A percentile compares a stretch with the other conserved stretches of the same genome.
Evolutionary conservation across 92 coral and sea anemone species (phyloP).

Genomic region (Parazoanthus darwini): DNA sequence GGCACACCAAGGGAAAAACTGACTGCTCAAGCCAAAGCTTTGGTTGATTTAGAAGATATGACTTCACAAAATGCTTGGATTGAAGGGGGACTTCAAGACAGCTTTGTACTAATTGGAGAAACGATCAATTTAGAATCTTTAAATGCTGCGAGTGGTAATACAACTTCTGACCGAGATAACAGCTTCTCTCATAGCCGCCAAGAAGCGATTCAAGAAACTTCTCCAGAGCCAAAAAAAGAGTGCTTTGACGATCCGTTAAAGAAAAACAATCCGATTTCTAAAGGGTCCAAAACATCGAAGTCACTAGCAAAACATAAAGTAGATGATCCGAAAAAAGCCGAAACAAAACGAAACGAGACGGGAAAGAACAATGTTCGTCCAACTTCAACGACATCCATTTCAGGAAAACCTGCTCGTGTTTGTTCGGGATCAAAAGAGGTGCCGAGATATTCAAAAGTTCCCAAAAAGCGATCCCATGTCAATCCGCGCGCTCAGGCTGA

Average conservation of each 20-base stretch:
- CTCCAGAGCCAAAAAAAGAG: background rate
- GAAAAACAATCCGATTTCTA: background rate
- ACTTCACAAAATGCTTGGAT: constrained; percentile 38
- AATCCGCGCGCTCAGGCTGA: constrained; percentile 22
- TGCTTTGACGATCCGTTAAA: background rate
- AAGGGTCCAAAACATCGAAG: background rate
- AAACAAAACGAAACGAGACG: background rate
- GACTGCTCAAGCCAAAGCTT: constrained; percentile 46
- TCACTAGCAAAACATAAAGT: background rate
- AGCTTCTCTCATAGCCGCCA: background rate
- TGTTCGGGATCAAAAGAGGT: background rate
- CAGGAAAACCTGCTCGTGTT: background rate
- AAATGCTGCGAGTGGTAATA: background rate
- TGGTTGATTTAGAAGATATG: constrained; percentile 52
- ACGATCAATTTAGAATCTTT: constrained; percentile 46
- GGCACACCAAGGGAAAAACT: constrained; percentile 53
- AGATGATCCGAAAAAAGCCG: background rate
- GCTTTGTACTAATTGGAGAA: constrained; percentile 48
- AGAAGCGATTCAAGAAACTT: background rate
- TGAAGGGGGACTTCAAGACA: constrained; percentile 22
- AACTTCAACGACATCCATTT: background rate
- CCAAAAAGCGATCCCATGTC: constrained; percentile 30
- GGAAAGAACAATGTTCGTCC: background rate
- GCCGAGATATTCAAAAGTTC: background rate
- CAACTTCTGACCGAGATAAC: background rate